Evolutionary conservation across 1,140 invertebrate species (phyloP).

Genomic region (Meloidogyne chitwoodi): DNA sequence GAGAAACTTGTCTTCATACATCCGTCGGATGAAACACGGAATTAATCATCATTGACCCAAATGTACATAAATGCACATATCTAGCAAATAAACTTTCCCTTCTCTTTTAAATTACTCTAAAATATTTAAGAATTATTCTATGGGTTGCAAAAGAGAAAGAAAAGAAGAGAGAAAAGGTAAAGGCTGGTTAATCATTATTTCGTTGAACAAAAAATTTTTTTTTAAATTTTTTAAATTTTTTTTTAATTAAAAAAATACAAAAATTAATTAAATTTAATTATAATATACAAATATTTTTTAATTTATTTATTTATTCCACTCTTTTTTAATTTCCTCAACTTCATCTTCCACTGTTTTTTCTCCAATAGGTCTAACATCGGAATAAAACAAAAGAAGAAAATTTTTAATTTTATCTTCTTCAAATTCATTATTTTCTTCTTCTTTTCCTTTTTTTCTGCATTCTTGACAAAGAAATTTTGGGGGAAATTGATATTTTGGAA

Average conservation of each 20-base stretch:
- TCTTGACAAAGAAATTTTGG: constrained; percentile 53
- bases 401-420: constrained; percentile 28
- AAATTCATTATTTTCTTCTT: not conserved
- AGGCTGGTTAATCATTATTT: too few relatives aligned
- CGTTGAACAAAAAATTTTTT: not conserved
- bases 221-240: not conserved
- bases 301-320: not conserved
- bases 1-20: not conserved
- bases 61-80: not conserved
- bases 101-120: not conserved
- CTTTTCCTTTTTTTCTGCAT: constrained; percentile 38
- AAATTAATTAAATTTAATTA: not conserved
- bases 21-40: not conserved
- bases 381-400: constrained; percentile 38
- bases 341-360: not conserved
- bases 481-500: constrained; percentile 57
- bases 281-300: not conserved
- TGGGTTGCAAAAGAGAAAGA: not conserved
- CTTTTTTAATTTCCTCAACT: not conserved
- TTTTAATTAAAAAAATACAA: not conserved
- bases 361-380: constrained; percentile 32
- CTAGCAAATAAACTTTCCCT: not conserved
- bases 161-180: not conserved
- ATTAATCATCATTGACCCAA: not conserved
- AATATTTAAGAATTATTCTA: not conserved